Base-by-base conservation (phyloP, 2,888 invertebrate species). In the Masnerella sp. region DNA sequence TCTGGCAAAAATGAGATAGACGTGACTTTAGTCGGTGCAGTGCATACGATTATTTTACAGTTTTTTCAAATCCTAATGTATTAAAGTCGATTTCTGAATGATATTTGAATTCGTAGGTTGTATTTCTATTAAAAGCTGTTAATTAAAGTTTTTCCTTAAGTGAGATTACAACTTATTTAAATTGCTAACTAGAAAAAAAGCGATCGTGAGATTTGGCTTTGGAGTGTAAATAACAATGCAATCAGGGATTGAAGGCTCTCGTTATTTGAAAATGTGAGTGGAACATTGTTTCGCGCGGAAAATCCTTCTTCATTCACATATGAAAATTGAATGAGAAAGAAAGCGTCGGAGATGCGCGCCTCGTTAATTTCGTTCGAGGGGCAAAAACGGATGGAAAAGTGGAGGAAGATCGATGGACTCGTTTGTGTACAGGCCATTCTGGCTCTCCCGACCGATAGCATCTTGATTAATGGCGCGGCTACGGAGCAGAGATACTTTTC, bases 381-480 rank as follows among this genome's bases (percentile, higher is more conserved):
- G 49, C 40, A 51, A 68, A 64, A 68, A 65, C 36, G 43, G 56
- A 72, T 9, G 30, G 51, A 51, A 71, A 71, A 64, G 49, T 56
- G 42, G 65, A 65, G 40, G 70, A 76, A 71, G 74, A 76, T 71
- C 76, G 74, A 74, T 74, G 67, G 58, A 71, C 58, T 74, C 74
- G 69, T 74, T 74, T 65, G 70, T 70, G 67, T 62, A 58, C 65
- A 51, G 45, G 28, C 56, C 28, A 62, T 68, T 65, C 52, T 58
- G 36, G 47, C 34, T 73, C 65, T 32, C 36, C 59, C 73, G 22
- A 45, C 64, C 69, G 65, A 76, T 72, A 62, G 52, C 73, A 59
- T 74, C 74, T 74, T 76, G 74, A 74, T 74, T 74, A 76, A 74
- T 76, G 64, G 52, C 56, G 22, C 34, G 56, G 42, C 58, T 51